A percentile compares a stretch with the other conserved stretches of the same genome.
Evolutionary conservation across 1,140 invertebrate species (phyloP).

Genomic region (Cotesia glomerata): DNA sequence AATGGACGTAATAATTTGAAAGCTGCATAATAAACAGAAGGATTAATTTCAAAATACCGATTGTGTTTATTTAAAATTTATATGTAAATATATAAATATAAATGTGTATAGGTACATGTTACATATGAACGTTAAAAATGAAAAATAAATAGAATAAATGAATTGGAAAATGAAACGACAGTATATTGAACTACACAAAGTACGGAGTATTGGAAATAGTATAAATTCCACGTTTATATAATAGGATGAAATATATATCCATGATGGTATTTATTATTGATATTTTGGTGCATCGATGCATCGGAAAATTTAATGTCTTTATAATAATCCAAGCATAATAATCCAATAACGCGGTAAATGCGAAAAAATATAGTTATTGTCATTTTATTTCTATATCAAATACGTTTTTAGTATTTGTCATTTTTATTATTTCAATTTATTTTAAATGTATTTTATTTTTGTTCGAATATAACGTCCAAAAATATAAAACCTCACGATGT

Average conservation of each 20-base stretch:
- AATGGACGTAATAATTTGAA: too few relatives aligned
- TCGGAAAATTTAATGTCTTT: conserved; percentile 9
- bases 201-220: not conserved
- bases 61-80: too few relatives aligned
- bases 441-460: too few relatives aligned
- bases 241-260: not conserved
- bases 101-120: not conserved
- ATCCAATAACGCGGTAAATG: conserved; percentile 5
- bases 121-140: not conserved
- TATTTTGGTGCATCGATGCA: conserved; percentile 11
- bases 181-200: not conserved
- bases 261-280: conserved; percentile 22
- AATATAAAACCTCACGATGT: too few relatives aligned
- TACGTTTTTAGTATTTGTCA: not conserved
- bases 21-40: too few relatives aligned
- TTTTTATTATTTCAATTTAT: too few relatives aligned
- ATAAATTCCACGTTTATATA: not conserved
- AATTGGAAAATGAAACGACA: conserved; percentile 7
- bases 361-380: not conserved
- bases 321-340: conserved; percentile 10
- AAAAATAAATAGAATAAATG: not conserved
- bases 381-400: not conserved
- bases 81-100: not conserved
- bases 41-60: too few relatives aligned
- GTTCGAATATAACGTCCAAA: too few relatives aligned